Evolutionary conservation across 2,113 vertebrate species (phyloP).

Genomic region (Hippopotamus amphibius): DNA sequence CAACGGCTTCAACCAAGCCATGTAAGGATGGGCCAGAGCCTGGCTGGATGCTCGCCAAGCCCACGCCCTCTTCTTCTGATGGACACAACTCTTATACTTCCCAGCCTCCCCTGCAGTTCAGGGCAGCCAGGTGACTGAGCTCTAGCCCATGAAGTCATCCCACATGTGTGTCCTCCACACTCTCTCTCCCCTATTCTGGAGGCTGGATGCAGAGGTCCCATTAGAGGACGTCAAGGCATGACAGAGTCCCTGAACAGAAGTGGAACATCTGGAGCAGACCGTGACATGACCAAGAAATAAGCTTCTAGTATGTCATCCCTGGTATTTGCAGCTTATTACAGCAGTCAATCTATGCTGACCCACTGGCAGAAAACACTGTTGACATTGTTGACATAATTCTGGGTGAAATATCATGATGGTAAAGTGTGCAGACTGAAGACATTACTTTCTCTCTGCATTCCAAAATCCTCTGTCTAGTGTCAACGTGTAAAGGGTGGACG

Average conservation of each 20-base stretch:
- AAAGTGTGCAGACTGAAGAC: constrained; percentile 48
- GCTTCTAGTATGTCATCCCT: background rate
- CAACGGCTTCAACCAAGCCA: background rate
- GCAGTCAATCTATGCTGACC: background rate
- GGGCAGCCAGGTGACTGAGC: background rate
- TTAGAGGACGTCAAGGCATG: background rate
- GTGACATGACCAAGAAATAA: constrained; percentile 32
- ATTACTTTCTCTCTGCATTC: constrained; percentile 37
- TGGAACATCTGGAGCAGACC: background rate
- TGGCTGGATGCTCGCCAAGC: background rate
- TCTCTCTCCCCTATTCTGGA: background rate
- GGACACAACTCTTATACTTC: background rate
- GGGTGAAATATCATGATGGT: background rate
- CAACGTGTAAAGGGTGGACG: background rate
- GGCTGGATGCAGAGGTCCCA: background rate
- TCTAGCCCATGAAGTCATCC: background rate
- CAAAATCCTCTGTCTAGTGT: background rate
- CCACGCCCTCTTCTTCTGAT: constrained; percentile 2
- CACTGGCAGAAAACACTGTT: background rate
- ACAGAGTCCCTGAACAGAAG: background rate
- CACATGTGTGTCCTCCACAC: background rate
- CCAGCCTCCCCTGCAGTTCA: background rate
- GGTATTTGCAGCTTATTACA: background rate
- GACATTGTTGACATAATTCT: background rate
- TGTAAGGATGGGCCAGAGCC: background rate